Evolutionary conservation across 2,113 vertebrate species (phyloP), one percentile per base, ranked within the genome.

Genomic region (rabbit (Oryctolagus cuniculus)): DNA sequence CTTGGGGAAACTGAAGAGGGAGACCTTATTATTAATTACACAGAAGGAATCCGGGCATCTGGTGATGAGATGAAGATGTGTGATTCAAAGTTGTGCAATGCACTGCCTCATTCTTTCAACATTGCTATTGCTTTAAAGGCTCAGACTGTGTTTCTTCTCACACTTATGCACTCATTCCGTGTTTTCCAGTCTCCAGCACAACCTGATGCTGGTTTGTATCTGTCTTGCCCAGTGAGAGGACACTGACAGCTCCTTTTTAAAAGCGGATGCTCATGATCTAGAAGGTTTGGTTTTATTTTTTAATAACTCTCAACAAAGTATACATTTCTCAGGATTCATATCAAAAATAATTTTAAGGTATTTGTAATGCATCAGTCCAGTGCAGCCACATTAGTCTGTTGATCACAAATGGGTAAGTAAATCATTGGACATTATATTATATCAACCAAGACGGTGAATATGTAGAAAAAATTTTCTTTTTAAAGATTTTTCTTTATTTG

Each of bases 21-120:
- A 67, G n/a, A 77, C 10, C 49, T 96, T 61, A 72, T 6, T 38
- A 77, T 6, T 79, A 95, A 85, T 93, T 92, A 80, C 85, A 89
- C 9, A 74, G 53, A 92, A 89, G 21, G 38, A 89, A 87, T 64
- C 27, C 38, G 80, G 85, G 22, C 25, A 77, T 63, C 15, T 80
- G 31, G 25, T 87, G 44, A 86, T 29, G 81, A 49, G 25, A 67
- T 84, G n/a, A 85, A 88, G 25, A 70, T 70, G 21, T 53, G 9
- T 24, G 36, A 55, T 73, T 91, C 66, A 69, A 95, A 93, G 9
- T 51, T 36, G 15, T 66, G 69, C 5, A 74, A 58, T 24, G 25
- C 13, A 61, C 31, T 34, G 13, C 16, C 31, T 61, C 34, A 38
- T 92, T 53, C 29, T 85, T 51, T 64, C 69, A 83, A 91, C 4